Conservation (phyloP, 2,797 vertebrate genomes). For the Darevskia mixta region DNA sequence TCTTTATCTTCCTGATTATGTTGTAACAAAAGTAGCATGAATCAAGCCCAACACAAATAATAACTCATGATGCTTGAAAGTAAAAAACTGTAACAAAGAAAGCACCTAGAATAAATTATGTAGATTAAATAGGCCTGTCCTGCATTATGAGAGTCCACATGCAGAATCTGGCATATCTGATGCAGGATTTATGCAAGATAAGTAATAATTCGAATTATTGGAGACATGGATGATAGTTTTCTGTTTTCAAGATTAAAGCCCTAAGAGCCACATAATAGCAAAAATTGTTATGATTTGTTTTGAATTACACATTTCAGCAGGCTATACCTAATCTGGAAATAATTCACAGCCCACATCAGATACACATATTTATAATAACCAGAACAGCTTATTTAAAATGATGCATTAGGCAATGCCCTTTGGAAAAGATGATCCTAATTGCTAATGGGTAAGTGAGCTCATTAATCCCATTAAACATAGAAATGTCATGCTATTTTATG, state of each 20-base stretch:
- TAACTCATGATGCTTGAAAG: background rate
- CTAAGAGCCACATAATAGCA: background rate
- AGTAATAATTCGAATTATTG: background rate
- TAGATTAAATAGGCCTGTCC: background rate
- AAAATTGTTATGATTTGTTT: background rate
- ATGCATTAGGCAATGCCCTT: no score
- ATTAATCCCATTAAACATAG: background rate
- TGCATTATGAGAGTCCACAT: background rate
- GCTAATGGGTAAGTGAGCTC: background rate
- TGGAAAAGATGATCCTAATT: background rate
- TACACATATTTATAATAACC: background rate
- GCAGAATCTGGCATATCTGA: background rate
- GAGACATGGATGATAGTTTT: background rate
- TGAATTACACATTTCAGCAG: background rate
- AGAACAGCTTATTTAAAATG: background rate
- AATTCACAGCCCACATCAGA: fast-evolving
- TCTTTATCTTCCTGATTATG: background rate
- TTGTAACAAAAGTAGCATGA: background rate
- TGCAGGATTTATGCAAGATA: background rate
- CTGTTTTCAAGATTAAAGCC: background rate
- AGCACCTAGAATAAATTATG: background rate
- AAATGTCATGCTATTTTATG: fast-evolving
- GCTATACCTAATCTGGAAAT: fast-evolving
- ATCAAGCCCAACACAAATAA: background rate
- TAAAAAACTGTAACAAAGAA: background rate